These are phyloP conservation scores for Bufo gargarizans DNA, from an alignment of 2,113 vertebrate species.

Conservation along the genomic window DNA sequence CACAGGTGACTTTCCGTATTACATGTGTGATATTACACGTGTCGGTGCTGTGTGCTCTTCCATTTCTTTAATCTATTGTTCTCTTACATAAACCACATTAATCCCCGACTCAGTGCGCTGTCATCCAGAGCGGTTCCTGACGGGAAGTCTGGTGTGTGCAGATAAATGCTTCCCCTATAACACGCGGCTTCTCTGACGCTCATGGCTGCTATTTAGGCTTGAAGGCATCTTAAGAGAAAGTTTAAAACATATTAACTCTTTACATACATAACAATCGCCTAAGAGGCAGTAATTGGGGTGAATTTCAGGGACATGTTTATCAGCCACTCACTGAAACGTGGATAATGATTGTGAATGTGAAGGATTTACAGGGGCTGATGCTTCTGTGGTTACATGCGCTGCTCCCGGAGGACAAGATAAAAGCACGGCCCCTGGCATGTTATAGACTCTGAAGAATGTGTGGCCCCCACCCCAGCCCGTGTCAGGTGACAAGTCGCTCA, in stretches of 20 bases:
- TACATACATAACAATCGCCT: not conserved
- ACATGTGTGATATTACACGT: not conserved
- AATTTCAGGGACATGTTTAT: not conserved
- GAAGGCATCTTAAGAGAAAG: not conserved
- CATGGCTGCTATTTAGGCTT: too few relatives aligned
- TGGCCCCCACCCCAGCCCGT: conserved; percentile 2
- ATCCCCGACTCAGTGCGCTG: not conserved
- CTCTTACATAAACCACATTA: too few relatives aligned
- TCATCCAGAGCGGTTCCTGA: not conserved
- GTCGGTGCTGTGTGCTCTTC: not conserved
- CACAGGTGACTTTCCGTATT: not conserved
- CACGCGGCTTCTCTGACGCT: not conserved
- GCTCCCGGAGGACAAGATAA: conserved; percentile 7
- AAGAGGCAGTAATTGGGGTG: not conserved
- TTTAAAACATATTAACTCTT: too few relatives aligned
- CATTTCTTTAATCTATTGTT: not conserved
- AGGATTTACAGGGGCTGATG: conserved; percentile 13
- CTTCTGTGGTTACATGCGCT: conserved; percentile 4
- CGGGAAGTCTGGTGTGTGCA: not conserved
- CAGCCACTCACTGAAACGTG: not conserved
- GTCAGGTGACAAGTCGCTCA: conserved; percentile 21
- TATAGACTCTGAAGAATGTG: conserved; percentile 12
- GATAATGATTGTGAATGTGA: conserved; percentile 22
- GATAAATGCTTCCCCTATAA: not conserved
- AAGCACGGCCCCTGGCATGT: not conserved